Percentiles rank a stretch among this genome's conserved stretches.
phyloP scores from a whole-genome alignment of 2,888 invertebrate species.

The Sinohyriopsis cumingii region DNA sequence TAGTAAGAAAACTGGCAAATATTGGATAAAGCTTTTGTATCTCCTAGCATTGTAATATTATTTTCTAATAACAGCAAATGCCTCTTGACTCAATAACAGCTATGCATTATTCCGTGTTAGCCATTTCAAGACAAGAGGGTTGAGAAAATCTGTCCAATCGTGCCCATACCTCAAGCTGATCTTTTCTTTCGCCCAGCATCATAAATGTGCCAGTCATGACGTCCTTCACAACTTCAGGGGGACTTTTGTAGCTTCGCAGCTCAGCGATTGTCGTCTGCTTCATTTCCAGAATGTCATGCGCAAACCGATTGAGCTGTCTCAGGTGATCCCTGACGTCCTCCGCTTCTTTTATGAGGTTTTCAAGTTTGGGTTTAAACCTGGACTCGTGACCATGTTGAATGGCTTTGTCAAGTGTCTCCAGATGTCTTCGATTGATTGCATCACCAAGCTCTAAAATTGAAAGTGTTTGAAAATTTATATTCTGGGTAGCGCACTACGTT shows the following conservation, averaged over 20 bases:
- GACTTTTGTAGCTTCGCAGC: conserved; percentile 41
- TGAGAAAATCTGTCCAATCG: background rate
- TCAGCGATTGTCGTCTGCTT: conserved; percentile 47
- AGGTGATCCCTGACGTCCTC: conserved; percentile 44
- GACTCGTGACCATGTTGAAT: conserved; percentile 32
- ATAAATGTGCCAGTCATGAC: conserved; percentile 46
- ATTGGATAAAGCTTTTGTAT: too few relatives aligned
- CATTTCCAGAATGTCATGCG: conserved; percentile 47
- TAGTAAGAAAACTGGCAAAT: too few relatives aligned
- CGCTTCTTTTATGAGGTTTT: conserved; percentile 36
- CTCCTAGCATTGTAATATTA: too few relatives aligned
- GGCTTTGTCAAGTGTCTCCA: conserved; percentile 36
- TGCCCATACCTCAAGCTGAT: conserved; percentile 25
- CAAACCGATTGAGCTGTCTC: conserved; percentile 34
- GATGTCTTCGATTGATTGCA: conserved; percentile 37
- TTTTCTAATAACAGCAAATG: too few relatives aligned
- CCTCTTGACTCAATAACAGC: too few relatives aligned
- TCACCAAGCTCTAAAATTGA: conserved; percentile 34
- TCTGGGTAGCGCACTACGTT: too few relatives aligned
- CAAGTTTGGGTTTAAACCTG: conserved; percentile 26
- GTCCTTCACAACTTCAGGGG: conserved; percentile 28
- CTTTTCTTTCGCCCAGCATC: conserved; percentile 36
- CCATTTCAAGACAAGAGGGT: background rate
- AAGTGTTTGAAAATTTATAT: background rate
- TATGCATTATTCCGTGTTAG: too few relatives aligned